These are phyloP conservation scores for Meiosimyza decipiens DNA, from an alignment of 2,888 invertebrate genomes.

Conservation along the genomic window DNA sequence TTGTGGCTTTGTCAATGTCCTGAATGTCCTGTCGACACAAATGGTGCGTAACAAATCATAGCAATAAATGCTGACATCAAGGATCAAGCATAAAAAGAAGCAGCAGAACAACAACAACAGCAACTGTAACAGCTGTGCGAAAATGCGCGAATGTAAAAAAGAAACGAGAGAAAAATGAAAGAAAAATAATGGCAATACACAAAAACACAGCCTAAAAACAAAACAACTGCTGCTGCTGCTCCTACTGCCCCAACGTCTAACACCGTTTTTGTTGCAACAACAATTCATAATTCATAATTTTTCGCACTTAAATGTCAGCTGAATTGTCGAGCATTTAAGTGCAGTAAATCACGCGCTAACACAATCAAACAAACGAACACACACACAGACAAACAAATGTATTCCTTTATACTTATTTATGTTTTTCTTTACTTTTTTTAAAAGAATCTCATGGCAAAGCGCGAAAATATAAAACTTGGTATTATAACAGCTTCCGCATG, in stretches of 20 bases:
- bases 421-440: too few relatives aligned
- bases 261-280: background rate
- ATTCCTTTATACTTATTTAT: too few relatives aligned
- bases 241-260: background rate
- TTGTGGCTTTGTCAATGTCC: conserved; percentile 19
- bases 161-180: conserved; percentile 6
- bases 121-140: background rate
- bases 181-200: conserved; percentile 1
- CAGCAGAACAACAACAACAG: too few relatives aligned
- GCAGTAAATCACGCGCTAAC: conserved; percentile 25
- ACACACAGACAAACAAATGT: too few relatives aligned
- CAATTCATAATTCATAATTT: conserved; percentile 31
- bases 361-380: background rate
- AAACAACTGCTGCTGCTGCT: background rate
- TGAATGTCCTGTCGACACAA: conserved; percentile 17
- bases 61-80: conserved; percentile 32
- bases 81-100: conserved; percentile 1
- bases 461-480: too few relatives aligned
- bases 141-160: background rate
- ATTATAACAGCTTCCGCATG: too few relatives aligned
- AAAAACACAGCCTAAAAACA: too few relatives aligned
- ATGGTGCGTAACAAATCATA: conserved; percentile 35
- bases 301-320: conserved; percentile 27
- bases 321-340: conserved; percentile 23
- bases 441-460: too few relatives aligned